Percentiles rank a stretch among this genome's conserved stretches.
Evolutionary conservation across 2,797 vertebrate species (phyloP).

Genomic region (Euthynnus affinis): DNA sequence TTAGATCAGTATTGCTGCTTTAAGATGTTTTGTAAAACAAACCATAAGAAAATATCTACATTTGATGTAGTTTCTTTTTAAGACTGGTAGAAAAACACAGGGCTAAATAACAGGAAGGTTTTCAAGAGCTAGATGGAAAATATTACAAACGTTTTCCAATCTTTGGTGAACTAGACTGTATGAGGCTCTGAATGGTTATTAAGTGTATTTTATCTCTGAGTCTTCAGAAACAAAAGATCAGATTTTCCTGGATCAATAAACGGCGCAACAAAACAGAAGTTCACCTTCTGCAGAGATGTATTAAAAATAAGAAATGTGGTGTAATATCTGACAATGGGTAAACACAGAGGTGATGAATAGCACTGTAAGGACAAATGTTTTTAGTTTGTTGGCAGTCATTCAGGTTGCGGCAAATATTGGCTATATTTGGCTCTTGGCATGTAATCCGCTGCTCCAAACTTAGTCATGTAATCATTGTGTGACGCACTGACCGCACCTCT

Average conservation of each 20-base stretch:
- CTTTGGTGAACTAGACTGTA: not conserved
- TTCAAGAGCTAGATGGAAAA: conserved; percentile 23
- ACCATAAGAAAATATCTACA: not conserved
- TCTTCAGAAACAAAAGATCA: not conserved
- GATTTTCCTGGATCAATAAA: conserved; percentile 12
- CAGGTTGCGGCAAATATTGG: conserved; percentile 21
- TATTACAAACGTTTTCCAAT: conserved; percentile 25
- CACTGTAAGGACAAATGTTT: not conserved
- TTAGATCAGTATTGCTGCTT: not conserved
- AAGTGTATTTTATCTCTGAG: not conserved
- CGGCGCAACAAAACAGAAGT: not conserved
- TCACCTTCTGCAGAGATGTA: not conserved
- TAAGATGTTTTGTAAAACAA: not conserved
- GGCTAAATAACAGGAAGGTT: conserved; percentile 7
- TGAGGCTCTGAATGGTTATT: not conserved
- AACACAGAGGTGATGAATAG: not conserved
- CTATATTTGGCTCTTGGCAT: conserved; percentile 48
- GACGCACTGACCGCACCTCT: conserved; percentile 54
- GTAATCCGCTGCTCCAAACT: conserved; percentile 14
- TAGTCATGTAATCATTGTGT: conserved; percentile 45
- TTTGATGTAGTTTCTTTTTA: not conserved
- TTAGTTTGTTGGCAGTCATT: not conserved
- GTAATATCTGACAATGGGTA: not conserved
- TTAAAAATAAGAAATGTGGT: conserved; percentile 30
- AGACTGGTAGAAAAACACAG: not conserved